Conservation (phyloP, 1,140 invertebrate species). For the Diabrotica undecimpunctata region DNA sequence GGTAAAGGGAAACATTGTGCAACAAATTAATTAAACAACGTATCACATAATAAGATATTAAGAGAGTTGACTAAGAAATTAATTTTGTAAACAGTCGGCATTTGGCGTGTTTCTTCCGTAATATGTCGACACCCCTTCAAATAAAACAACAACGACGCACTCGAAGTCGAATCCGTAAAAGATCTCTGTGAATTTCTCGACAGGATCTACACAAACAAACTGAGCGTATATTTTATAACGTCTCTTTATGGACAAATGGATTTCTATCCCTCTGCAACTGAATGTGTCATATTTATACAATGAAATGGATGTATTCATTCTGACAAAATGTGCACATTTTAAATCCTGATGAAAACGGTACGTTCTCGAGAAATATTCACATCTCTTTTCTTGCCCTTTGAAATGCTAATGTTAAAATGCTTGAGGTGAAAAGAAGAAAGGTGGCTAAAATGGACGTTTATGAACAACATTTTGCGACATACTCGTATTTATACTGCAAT, state of each 20-base stretch:
- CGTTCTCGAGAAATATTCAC: background rate
- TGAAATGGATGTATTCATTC: conserved; percentile 2
- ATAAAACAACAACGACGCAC: background rate
- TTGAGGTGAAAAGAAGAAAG: too few relatives aligned
- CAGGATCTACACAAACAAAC: conserved; percentile 4
- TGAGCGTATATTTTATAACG: conserved; percentile 8
- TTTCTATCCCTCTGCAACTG: background rate
- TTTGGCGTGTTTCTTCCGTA: too few relatives aligned
- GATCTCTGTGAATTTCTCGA: conserved; percentile 3
- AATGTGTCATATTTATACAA: conserved; percentile 10
- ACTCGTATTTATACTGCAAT: too few relatives aligned
- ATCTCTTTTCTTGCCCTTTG: background rate
- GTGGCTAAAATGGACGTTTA: too few relatives aligned
- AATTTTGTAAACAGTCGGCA: too few relatives aligned
- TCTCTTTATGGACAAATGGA: conserved; percentile 5
- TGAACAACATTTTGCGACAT: too few relatives aligned
- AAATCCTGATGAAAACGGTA: background rate
- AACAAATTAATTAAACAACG: too few relatives aligned
- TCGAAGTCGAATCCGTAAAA: conserved; percentile 8
- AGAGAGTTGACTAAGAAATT: too few relatives aligned
- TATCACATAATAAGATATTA: too few relatives aligned
- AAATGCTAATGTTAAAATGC: background rate
- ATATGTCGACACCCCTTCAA: background rate
- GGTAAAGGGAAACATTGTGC: too few relatives aligned
- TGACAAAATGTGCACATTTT: background rate